Evolutionary conservation across 2,888 invertebrate species (phyloP), one percentile per base, ranked within the genome.

Genomic region (Cantharis flavilabris): DNA sequence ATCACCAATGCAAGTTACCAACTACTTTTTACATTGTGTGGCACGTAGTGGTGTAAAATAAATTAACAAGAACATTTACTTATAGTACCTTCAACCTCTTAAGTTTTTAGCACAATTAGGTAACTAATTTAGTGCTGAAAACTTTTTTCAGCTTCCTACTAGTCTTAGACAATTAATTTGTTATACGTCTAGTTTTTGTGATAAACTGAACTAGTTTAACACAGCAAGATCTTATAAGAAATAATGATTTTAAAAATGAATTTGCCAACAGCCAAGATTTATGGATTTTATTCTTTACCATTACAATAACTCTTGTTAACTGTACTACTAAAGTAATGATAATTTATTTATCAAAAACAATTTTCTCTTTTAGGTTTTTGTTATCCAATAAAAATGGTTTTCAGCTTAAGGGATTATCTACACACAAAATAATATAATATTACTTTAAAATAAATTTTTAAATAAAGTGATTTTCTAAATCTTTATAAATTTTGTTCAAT

Each of bases 51-150:
- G 49, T 49, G 49, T 49, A 49, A 49, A 49, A 49, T 49, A 49
- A 49, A 49, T 49, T 49, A 49, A 49, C 49, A 67, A 67, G 26
- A 67, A 67, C 65, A 26, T 26, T 67, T 67, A 67, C 26, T 67
- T 67, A 67, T 67, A 67, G 65, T 67, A 67, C 65, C 65, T 67
- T 67, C 23, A 67, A 67, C 65, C 65, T 67, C 23, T 67, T 67
- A 67, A 26, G 65, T 67, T 67, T 67, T 67, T 67, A 67, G 65
- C 65, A 67, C 65, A 67, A 67, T 67, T 67, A 67, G 65, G 65
- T 67, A 67, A 67, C 65, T 67, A 67, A 67, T 67, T 67, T 67
- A 67, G 65, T 67, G 65, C 26, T 67, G 65, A 67, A 67, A 67
- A 67, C 65, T 67, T 67, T 67, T 67, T 67, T 26, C 23, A n/a